Conservation (phyloP, 2,888 invertebrate species). For the Sphaerophoria rueppellii region DNA sequence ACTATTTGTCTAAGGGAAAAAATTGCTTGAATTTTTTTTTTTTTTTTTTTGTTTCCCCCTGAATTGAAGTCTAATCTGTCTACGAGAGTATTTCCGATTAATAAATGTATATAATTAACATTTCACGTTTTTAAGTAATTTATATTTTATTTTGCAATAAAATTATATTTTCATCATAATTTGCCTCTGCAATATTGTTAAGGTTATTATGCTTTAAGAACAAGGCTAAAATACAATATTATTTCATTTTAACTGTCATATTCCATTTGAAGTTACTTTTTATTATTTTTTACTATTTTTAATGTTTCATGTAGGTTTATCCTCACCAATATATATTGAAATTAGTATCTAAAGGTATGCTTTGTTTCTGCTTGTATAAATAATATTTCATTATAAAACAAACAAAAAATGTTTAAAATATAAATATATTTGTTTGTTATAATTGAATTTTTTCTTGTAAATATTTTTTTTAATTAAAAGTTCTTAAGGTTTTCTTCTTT, state of each 20-base stretch:
- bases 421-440: constrained; percentile 59
- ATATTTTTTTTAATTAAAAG: constrained; percentile 67
- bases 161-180: constrained; percentile 33
- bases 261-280: constrained; percentile 22
- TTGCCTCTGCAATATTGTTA: constrained; percentile 53
- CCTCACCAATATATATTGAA: constrained; percentile 58
- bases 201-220: constrained; percentile 58
- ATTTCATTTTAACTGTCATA: constrained; percentile 32
- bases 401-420: constrained; percentile 68
- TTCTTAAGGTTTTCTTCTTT: constrained; percentile 75
- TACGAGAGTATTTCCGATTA: constrained; percentile 60
- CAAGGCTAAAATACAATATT: constrained; percentile 64
- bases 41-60: constrained; percentile 31
- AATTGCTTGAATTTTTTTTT: constrained; percentile 66
- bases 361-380: constrained; percentile 58
- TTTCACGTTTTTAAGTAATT: constrained; percentile 58
- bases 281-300: constrained; percentile 27
- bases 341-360: constrained; percentile 52
- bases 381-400: constrained; percentile 56
- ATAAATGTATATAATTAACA: constrained; percentile 47
- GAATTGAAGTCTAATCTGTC: constrained; percentile 69
- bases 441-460: constrained; percentile 66
- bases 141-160: constrained; percentile 71
- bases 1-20: constrained; percentile 48
- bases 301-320: constrained; percentile 36